A percentile compares a stretch with the other conserved stretches of the same genome.
Conservation (phyloP, 2,113 vertebrate species). For the Erythrocercus mccallii region DNA sequence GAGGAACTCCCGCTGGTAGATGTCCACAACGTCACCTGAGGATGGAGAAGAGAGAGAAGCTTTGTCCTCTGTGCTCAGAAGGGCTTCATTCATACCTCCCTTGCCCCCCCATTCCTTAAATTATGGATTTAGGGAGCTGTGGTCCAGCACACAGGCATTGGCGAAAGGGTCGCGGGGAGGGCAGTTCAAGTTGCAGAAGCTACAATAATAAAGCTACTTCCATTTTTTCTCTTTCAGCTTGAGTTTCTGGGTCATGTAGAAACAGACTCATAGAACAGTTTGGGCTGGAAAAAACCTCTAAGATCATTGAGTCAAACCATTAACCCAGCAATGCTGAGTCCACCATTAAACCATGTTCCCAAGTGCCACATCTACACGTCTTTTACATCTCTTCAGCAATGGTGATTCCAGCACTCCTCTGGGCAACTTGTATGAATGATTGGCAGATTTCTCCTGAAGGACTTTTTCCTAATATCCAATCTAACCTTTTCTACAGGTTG, state of each 20-base stretch:
- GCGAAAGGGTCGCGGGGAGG: background rate
- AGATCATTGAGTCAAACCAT: background rate
- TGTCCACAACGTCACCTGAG: slow-evolving; percentile 89
- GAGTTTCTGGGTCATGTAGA: background rate
- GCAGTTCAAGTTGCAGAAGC: background rate
- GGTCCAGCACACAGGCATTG: fast-evolving
- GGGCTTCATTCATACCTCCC: background rate
- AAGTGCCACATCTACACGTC: background rate
- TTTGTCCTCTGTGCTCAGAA: background rate
- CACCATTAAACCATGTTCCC: background rate
- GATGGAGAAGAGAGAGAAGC: background rate
- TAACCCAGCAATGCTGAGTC: background rate
- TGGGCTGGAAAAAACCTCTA: background rate
- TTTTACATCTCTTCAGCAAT: background rate
- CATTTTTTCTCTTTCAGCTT: background rate
- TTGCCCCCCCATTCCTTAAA: background rate
- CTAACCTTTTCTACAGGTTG: background rate
- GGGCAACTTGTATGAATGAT: background rate
- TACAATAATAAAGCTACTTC: background rate
- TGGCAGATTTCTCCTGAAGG: background rate
- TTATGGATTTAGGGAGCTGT: background rate
- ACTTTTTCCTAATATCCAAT: background rate
- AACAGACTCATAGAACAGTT: background rate
- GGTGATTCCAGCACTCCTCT: background rate
- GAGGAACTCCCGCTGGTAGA: slow-evolving; percentile 95